These are phyloP conservation scores for Caenorhabditis brenneri DNA, from an alignment of 1,140 invertebrate genomes.

Conservation along the genomic window DNA sequence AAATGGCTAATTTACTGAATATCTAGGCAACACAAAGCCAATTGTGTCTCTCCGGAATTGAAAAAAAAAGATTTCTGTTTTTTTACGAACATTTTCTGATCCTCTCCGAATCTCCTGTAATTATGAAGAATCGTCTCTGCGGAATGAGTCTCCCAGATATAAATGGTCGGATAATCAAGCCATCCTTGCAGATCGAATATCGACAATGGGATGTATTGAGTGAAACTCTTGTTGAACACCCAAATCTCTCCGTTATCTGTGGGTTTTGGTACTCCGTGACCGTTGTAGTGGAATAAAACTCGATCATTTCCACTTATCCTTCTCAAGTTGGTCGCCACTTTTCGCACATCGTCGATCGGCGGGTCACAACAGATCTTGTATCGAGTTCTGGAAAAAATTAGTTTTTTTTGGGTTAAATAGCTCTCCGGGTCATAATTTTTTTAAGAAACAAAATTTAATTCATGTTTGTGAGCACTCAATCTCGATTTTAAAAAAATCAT, in stretches of 20 bases:
- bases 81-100: conserved; percentile 54
- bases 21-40: no score
- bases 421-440: neutral
- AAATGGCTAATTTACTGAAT: no score
- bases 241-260: conserved; percentile 98
- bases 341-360: conserved; percentile 96
- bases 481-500: no score
- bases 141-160: conserved; percentile 98
- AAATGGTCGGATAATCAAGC: conserved; percentile 98
- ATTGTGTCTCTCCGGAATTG: no score
- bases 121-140: conserved; percentile 81
- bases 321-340: conserved; percentile 90
- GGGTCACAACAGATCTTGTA: conserved; percentile 96
- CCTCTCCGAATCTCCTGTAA: conserved; percentile 65
- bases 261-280: conserved; percentile 96
- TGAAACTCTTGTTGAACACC: conserved; percentile 91
- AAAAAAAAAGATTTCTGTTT: neutral
- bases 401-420: neutral
- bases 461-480: no score
- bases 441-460: no score
- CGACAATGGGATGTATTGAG: conserved; percentile 96
- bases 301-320: conserved; percentile 97
- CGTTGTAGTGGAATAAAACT: conserved; percentile 98
- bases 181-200: conserved; percentile 97
- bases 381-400: conserved; percentile 71